Percentiles rank a stretch among this genome's conserved stretches.
Conservation (phyloP, 1,140 invertebrate species). For the Leptinotarsa undecemlineata region DNA sequence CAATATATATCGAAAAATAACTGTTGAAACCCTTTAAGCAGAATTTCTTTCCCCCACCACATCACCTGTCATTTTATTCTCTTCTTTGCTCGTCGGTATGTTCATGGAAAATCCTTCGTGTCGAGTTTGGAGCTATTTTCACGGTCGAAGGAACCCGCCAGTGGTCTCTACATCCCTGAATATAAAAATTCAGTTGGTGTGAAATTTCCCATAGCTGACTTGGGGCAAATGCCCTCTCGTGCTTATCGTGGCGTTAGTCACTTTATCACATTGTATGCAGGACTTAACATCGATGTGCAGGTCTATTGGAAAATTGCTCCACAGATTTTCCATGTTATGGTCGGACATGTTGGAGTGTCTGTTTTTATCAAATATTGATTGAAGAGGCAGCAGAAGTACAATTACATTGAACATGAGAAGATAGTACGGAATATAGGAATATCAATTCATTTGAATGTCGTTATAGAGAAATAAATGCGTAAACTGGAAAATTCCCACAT, state of each 20-base stretch:
- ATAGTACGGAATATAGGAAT: too few species aligned
- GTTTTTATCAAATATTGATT: too few species aligned
- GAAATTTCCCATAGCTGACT: conserved; percentile 51
- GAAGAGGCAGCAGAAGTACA: too few species aligned
- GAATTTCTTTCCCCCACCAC: too few species aligned
- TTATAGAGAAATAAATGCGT: too few species aligned
- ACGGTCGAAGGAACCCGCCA: conserved; percentile 37
- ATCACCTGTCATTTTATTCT: too few species aligned
- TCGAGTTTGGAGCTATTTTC: conserved; percentile 46
- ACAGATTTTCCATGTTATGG: conserved; percentile 34
- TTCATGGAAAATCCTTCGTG: conserved; percentile 7
- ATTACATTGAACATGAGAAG: too few species aligned
- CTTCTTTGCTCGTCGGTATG: not conserved
- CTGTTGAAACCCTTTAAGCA: too few species aligned
- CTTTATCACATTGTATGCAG: conserved; percentile 52
- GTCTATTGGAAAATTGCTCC: conserved; percentile 48
- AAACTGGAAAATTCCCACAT: too few species aligned
- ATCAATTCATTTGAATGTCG: too few species aligned
- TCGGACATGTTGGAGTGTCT: not conserved
- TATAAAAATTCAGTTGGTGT: conserved; percentile 52
- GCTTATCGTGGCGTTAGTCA: conserved; percentile 48
- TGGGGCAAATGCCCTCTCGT: conserved; percentile 29
- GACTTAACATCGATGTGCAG: conserved; percentile 48
- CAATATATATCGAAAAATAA: too few species aligned
- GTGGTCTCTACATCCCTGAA: conserved; percentile 46